Conservation (phyloP, 2,797 vertebrate genomes). For the Pantherophis alleghaniensis region DNA sequence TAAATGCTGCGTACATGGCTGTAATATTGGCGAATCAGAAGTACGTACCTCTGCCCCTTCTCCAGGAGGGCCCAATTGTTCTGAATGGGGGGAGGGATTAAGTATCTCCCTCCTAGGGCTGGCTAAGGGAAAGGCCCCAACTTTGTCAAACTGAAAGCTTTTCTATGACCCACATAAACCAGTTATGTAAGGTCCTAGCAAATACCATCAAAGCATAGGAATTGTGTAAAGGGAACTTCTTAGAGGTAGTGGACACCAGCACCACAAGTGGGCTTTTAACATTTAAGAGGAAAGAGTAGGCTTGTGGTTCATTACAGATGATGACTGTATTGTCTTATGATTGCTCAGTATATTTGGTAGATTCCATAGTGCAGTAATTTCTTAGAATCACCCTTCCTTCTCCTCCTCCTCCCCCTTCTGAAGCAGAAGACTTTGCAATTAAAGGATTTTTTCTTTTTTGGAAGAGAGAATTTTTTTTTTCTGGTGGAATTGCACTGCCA, state of each 20-base stretch:
- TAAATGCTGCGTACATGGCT: neutral
- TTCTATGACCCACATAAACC: neutral
- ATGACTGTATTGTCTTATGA: slow-evolving; percentile 27
- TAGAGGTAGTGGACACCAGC: neutral
- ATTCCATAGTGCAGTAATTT: neutral
- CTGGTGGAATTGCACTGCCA: neutral
- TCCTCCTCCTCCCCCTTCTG: neutral
- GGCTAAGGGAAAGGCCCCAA: neutral
- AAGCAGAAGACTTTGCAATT: neutral
- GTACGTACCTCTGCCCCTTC: neutral
- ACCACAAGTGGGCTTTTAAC: neutral
- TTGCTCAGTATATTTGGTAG: neutral
- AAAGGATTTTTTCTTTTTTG: neutral
- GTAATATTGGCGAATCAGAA: neutral
- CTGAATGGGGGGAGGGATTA: neutral
- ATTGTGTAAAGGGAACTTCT: neutral
- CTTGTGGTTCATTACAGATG: slow-evolving; percentile 36
- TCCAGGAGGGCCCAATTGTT: neutral
- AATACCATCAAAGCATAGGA: neutral
- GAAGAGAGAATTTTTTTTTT: neutral
- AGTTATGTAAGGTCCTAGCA: neutral
- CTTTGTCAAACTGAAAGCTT: neutral
- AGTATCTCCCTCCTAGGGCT: neutral
- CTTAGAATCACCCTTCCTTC: neutral
- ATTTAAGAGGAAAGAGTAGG: slow-evolving; percentile 31